Percentiles rank a stretch among this genome's conserved stretches.
Evolutionary conservation across 2,797 vertebrate species (phyloP).

Genomic region (Mergus octosetaceus): DNA sequence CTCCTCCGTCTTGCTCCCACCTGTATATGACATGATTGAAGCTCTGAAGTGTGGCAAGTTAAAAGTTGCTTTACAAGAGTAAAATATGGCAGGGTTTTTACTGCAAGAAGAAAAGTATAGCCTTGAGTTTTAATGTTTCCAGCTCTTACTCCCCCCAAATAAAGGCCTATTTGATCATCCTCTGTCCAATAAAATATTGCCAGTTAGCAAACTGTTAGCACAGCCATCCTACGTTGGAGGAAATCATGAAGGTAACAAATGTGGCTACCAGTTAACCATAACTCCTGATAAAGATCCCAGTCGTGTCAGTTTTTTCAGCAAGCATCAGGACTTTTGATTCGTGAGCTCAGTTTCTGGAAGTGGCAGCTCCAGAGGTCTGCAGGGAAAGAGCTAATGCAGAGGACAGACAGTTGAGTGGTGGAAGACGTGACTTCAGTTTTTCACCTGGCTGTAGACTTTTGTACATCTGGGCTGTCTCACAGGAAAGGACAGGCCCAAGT

Average conservation of each 20-base stretch:
- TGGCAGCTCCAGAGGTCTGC: neutral
- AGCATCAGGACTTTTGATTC: constrained; percentile 59
- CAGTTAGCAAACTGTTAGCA: constrained; percentile 65
- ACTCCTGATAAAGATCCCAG: constrained; percentile 49
- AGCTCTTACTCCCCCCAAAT: constrained; percentile 55
- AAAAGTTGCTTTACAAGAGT: constrained; percentile 56
- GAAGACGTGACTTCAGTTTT: neutral
- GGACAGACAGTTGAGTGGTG: neutral
- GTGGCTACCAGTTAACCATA: constrained; percentile 51
- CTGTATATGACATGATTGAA: constrained; percentile 68
- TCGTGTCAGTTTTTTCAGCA: constrained; percentile 50
- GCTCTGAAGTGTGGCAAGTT: constrained; percentile 44
- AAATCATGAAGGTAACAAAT: constrained; percentile 50
- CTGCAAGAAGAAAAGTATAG: neutral
- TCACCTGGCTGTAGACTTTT: neutral
- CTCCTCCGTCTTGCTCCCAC: constrained; percentile 69
- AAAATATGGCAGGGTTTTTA: constrained; percentile 66
- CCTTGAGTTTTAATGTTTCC: constrained; percentile 69
- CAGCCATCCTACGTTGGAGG: neutral
- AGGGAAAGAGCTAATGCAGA: neutral
- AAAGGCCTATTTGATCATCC: constrained; percentile 70
- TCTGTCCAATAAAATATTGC: constrained; percentile 62
- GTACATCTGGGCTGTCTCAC: neutral
- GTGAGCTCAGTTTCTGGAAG: constrained; percentile 33
- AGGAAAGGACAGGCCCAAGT: rapidly evolving